Base-by-base conservation (phyloP, 2,888 invertebrate genomes). In the Amiota communis region DNA sequence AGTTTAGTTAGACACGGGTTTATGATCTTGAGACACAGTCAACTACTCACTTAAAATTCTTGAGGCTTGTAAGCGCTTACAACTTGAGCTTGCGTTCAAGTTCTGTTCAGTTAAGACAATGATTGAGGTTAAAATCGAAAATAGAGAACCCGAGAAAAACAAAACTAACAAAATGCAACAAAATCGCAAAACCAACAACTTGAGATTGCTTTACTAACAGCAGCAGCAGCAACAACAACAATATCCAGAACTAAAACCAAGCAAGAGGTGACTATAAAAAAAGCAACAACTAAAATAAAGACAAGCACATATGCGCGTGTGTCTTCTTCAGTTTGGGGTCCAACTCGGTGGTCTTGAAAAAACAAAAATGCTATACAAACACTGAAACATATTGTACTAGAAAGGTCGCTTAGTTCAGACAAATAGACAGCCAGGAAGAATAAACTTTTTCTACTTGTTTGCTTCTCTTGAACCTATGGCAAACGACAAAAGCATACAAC, bases 41-140 rank as follows among this genome's bases (percentile, higher is more conserved):
- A 72, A 82, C 36, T 36, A 36, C 82, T 82, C 85, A 85, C 86
- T 84, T 81, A 81, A 82, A 85, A 85, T 85, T 85, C 86, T 84
- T 85, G 81, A 73, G 72, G 74, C 86, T 79, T 85, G 85, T 85
- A 79, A 75, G 73, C 77, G 80, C 71, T 71, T 73, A 72, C 65
- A 57, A 70, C 68, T 47, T 46, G 71, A 53, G 23, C 13, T 20
- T 49, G 11, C 46, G 57, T 49, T 48, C 48, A 67, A 23, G 57
- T 47, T 51, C 46, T 6, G 68, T 48, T 17, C 15, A 17, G 68
- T 59, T 59, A 10, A 15, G 15, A 63, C 63, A 63, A 63, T 63
- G 36, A 63, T 23, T 46, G 63, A 46, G 63, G 63, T 20, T 20
- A 59, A 46, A 64, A 15, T 17, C 56, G 13, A 57, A 15, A 70